phyloP scores from a whole-genome alignment of 2,888 invertebrate species.

The Orchesella flavescens region DNA sequence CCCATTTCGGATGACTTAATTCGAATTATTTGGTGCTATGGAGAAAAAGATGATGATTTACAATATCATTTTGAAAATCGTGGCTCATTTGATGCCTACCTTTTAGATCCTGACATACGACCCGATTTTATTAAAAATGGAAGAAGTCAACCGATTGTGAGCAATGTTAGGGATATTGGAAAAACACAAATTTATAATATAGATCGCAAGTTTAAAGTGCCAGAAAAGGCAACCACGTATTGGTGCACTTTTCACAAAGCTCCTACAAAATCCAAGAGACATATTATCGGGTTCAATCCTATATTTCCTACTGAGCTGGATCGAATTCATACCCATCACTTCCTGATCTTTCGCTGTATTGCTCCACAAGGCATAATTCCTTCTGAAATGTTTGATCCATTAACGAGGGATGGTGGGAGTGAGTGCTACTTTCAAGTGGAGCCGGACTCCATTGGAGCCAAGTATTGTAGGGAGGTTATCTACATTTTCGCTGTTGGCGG shows the following conservation, averaged over 20 bases:
- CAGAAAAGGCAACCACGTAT: slow-evolving; percentile 31
- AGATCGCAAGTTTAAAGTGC: not conserved
- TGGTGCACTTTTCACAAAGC: slow-evolving; percentile 30
- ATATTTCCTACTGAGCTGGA: too few relatives aligned
- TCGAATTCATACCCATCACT: not conserved
- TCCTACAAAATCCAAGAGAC: not conserved
- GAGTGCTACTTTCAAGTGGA: too few relatives aligned
- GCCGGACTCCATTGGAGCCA: too few relatives aligned
- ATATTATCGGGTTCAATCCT: slow-evolving; percentile 10
- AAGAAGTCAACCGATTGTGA: too few relatives aligned
- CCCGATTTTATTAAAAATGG: too few relatives aligned
- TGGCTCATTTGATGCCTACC: not conserved
- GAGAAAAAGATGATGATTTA: slow-evolving; percentile 23
- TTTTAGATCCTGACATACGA: not conserved
- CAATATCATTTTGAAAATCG: slow-evolving; percentile 17
- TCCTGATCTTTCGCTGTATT: not conserved
- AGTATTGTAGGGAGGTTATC: slow-evolving; percentile 20
- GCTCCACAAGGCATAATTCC: not conserved
- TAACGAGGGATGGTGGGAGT: too few relatives aligned
- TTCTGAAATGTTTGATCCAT: too few relatives aligned
- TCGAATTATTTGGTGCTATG: slow-evolving; percentile 9
- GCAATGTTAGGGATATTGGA: not conserved
- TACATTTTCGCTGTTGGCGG: slow-evolving; percentile 14
- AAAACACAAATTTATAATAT: too few relatives aligned
- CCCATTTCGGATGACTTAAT: slow-evolving; percentile 12